Conservation (phyloP, 2,113 vertebrate genomes). For the Caranx melampygus region DNA sequence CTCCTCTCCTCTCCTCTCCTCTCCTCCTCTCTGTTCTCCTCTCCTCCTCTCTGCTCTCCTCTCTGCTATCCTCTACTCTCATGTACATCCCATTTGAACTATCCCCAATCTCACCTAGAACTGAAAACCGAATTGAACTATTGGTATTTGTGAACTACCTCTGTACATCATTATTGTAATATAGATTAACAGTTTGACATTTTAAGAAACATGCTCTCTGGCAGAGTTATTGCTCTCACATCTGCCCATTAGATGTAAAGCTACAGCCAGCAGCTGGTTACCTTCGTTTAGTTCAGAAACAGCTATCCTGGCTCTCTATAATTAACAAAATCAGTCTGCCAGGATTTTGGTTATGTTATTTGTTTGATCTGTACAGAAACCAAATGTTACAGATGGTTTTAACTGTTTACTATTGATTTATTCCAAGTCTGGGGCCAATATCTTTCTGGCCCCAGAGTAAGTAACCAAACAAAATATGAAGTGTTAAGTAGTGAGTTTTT, state of each 20-base stretch:
- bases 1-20: neutral
- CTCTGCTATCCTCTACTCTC: neutral
- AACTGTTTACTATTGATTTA: too few relatives aligned
- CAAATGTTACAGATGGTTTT: neutral
- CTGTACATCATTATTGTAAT: neutral
- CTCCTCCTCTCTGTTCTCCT: neutral
- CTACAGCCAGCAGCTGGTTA: neutral
- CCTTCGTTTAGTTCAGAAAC: slow-evolving; percentile 8
- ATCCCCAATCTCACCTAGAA: neutral
- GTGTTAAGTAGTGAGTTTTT: neutral
- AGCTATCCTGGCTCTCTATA: neutral
- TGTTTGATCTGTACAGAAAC: neutral
- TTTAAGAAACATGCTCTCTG: neutral
- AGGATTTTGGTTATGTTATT: neutral
- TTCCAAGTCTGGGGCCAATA: too few relatives aligned
- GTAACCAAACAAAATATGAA: neutral
- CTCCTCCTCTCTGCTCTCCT: too few relatives aligned
- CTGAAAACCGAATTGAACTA: neutral
- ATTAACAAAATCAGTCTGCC: neutral
- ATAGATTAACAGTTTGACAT: neutral
- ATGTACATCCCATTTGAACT: neutral
- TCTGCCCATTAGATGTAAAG: neutral
- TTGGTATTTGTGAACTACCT: neutral
- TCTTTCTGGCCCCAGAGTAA: too few relatives aligned
- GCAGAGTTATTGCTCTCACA: neutral